A percentile compares a stretch with the other conserved stretches of the same genome.
Conservation (phyloP, 2,797 vertebrate species). For the Falco berigora region DNA sequence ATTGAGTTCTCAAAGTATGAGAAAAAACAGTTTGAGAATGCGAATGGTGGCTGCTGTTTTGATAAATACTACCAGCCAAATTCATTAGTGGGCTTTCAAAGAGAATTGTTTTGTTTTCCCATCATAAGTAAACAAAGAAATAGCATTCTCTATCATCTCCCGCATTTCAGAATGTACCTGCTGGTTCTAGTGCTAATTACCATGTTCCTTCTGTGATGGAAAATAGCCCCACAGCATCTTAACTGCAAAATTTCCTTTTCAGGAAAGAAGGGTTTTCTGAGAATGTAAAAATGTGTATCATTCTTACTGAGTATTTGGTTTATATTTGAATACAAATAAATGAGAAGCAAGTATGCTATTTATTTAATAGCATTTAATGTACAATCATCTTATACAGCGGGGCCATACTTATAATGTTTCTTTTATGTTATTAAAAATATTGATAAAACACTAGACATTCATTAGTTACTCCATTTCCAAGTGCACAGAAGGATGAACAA, state of each 20-base stretch:
- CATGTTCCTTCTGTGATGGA: neutral
- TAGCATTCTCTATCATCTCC: neutral
- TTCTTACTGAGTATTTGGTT: slow-evolving; percentile 10
- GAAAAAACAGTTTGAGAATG: neutral
- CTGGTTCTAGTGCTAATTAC: slow-evolving; percentile 3
- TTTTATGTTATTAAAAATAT: slow-evolving; percentile 37
- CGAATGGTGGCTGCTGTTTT: neutral
- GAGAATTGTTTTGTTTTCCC: neutral
- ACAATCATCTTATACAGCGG: neutral
- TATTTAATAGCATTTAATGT: slow-evolving; percentile 20
- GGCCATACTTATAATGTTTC: neutral
- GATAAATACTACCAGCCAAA: neutral
- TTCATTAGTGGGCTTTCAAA: neutral
- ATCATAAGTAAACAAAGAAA: neutral
- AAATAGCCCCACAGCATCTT: slow-evolving; percentile 3
- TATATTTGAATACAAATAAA: slow-evolving; percentile 21
- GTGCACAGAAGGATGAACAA: slow-evolving; percentile 35
- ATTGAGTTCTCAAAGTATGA: neutral
- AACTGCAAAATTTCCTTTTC: slow-evolving; percentile 1
- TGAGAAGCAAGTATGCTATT: neutral
- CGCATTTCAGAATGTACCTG: slow-evolving; percentile 16
- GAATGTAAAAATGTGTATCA: neutral
- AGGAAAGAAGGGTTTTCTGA: neutral
- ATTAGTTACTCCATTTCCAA: slow-evolving; percentile 47
- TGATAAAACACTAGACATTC: slow-evolving; percentile 26